Conservation (phyloP, 1,140 invertebrate genomes). For the Eufriesea mexicana region DNA sequence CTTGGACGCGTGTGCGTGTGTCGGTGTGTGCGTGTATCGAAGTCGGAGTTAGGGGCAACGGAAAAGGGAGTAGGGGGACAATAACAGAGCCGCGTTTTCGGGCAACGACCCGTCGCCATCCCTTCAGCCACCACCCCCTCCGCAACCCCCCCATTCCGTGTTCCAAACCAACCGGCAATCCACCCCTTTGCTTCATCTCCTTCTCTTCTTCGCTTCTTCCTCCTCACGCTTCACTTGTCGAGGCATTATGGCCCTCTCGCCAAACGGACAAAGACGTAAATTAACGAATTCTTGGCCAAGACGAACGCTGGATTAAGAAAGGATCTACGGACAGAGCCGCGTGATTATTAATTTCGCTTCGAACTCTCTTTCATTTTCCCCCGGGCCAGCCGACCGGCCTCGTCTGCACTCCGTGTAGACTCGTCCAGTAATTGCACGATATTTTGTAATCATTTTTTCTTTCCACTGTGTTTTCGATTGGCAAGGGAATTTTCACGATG, state of each 20-base stretch:
- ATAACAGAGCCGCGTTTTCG: slow-evolving; percentile 81
- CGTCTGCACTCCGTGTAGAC: no score
- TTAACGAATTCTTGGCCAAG: slow-evolving; percentile 42
- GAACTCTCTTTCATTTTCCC: neutral
- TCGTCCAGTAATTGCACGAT: no score
- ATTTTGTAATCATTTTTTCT: no score
- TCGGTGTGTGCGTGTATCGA: slow-evolving; percentile 61
- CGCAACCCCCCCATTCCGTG: slow-evolving; percentile 43
- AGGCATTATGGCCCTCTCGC: slow-evolving; percentile 46
- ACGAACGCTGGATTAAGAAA: neutral
- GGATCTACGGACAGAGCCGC: neutral
- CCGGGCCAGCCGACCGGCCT: no score
- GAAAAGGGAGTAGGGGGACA: slow-evolving; percentile 70
- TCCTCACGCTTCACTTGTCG: slow-evolving; percentile 58
- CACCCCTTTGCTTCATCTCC: slow-evolving; percentile 42
- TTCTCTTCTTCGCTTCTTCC: slow-evolving; percentile 56
- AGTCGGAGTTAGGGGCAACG: slow-evolving; percentile 65
- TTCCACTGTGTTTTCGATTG: no score
- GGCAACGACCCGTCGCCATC: slow-evolving; percentile 80
- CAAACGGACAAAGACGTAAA: slow-evolving; percentile 35
- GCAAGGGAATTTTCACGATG: no score
- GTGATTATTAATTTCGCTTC: slow-evolving; percentile 23
- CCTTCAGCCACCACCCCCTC: slow-evolving; percentile 68
- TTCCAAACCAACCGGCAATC: slow-evolving; percentile 69
- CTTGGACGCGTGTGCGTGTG: slow-evolving; percentile 45